These are phyloP conservation scores for Cheilosia variabilis DNA, from an alignment of 2,888 invertebrate genomes.

Conservation along the genomic window DNA sequence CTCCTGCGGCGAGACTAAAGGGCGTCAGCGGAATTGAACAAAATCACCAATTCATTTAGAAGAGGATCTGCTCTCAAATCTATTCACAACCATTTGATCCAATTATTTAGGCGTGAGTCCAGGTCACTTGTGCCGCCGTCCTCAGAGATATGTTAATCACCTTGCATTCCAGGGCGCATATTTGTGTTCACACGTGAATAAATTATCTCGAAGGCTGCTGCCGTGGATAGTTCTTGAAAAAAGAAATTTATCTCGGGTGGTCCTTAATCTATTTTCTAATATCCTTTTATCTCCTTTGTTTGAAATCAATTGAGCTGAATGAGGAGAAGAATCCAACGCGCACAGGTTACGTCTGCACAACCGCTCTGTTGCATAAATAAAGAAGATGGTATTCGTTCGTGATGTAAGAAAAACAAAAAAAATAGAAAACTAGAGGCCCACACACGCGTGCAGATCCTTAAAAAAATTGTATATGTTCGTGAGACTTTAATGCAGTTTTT, in stretches of 20 bases:
- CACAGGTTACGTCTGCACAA: slow-evolving; percentile 49
- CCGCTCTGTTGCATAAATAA: slow-evolving; percentile 51
- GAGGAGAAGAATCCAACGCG: slow-evolving; percentile 12
- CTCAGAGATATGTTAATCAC: slow-evolving; percentile 63
- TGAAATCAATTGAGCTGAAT: slow-evolving; percentile 71
- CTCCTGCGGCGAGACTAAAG: slow-evolving; percentile 67
- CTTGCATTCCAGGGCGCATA: slow-evolving; percentile 59
- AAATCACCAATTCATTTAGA: slow-evolving; percentile 65
- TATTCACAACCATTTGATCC: slow-evolving; percentile 50
- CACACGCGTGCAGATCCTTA: slow-evolving; percentile 78
- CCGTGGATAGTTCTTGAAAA: slow-evolving; percentile 5
- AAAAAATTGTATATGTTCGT: slow-evolving; percentile 52
- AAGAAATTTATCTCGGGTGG: slow-evolving; percentile 71
- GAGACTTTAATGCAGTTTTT: slow-evolving; percentile 51
- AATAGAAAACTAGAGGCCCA: slow-evolving; percentile 78
- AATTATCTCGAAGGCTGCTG: slow-evolving; percentile 47
- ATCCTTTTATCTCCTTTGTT: slow-evolving; percentile 58
- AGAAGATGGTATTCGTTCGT: slow-evolving; percentile 27
- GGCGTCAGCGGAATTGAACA: slow-evolving; percentile 56
- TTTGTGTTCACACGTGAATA: slow-evolving; percentile 61
- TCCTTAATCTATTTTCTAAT: slow-evolving; percentile 49
- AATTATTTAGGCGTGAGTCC: slow-evolving; percentile 73
- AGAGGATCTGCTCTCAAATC: slow-evolving; percentile 21
- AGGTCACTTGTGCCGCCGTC: slow-evolving; percentile 45
- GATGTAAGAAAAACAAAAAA: slow-evolving; percentile 36